A percentile compares a stretch with the other conserved stretches of the same genome.
phyloP scores from a whole-genome alignment of 30 jellyfish, hydroid and myxozoan genomes.

The Turritopsis dohrnii region DNA sequence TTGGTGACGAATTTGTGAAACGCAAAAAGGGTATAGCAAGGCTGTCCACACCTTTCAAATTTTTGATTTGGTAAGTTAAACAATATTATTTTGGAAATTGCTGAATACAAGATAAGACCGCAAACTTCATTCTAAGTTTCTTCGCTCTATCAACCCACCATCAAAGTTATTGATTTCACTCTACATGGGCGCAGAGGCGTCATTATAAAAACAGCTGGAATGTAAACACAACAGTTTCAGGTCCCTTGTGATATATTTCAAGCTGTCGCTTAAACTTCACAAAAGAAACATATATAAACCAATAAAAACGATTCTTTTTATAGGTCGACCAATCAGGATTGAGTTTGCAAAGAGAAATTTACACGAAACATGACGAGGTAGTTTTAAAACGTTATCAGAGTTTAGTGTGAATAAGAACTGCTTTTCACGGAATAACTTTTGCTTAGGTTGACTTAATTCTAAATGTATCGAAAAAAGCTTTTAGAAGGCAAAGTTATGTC shows the following conservation, averaged over 20 bases:
- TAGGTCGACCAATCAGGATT: constrained; percentile 97
- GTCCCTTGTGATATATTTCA: not conserved
- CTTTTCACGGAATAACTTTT: too few relatives aligned
- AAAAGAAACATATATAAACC: not conserved
- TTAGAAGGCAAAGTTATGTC: too few relatives aligned
- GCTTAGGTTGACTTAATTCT: too few relatives aligned
- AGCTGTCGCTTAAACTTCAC: not conserved
- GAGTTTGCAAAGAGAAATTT: constrained; percentile 91
- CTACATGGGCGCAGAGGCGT: not conserved
- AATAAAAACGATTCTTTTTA: not conserved
- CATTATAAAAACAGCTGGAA: not conserved
- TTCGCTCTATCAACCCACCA: too few relatives aligned
- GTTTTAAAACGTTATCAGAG: too few relatives aligned
- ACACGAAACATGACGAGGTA: constrained; percentile 49
- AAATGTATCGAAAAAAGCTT: too few relatives aligned
- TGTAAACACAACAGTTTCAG: not conserved
- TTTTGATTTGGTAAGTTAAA: too few relatives aligned
- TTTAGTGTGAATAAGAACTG: too few relatives aligned
- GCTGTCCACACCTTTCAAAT: too few relatives aligned
- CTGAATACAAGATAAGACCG: not conserved
- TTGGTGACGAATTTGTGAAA: not conserved
- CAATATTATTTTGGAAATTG: not conserved
- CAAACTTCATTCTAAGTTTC: not conserved
- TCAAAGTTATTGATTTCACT: not conserved
- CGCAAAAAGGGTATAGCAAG: not conserved